Percentiles rank a stretch among this genome's conserved stretches.
Conservation (phyloP, 2,888 invertebrate genomes). For the Choristoneura rosaceana region DNA sequence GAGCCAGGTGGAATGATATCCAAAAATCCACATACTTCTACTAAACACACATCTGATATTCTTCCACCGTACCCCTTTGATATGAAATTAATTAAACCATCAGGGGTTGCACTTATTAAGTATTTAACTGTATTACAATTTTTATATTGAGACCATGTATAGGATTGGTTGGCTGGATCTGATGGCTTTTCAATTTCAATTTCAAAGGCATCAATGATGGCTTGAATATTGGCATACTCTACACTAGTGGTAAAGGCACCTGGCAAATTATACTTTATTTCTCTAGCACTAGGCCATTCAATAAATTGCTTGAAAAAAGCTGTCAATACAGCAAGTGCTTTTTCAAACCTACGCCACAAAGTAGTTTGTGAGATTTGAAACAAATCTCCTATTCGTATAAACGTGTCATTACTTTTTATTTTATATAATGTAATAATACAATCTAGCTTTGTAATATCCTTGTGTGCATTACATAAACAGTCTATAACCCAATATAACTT, state of each 20-base stretch:
- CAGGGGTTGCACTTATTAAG: no score
- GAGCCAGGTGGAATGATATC: no score
- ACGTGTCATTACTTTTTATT: slow-evolving; percentile 21
- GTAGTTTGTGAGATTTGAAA: slow-evolving; percentile 20
- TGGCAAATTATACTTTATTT: slow-evolving; percentile 21
- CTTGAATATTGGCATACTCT: no score
- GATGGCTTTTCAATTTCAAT: no score
- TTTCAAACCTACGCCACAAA: slow-evolving; percentile 15
- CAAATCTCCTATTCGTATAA: slow-evolving; percentile 9
- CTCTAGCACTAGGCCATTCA: slow-evolving; percentile 8
- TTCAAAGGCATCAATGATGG: no score
- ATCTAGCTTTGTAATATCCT: not conserved
- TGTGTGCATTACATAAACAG: slow-evolving; percentile 1
- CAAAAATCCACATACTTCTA: no score
- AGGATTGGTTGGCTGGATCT: no score
- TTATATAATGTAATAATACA: slow-evolving; percentile 13
- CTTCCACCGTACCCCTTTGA: no score
- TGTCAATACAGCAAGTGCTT: not conserved
- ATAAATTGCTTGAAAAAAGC: slow-evolving; percentile 16
- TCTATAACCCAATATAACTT: slow-evolving; percentile 6
- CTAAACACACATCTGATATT: no score
- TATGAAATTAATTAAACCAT: no score
- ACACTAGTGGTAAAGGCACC: slow-evolving; percentile 5
- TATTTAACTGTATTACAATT: no score
- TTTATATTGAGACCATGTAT: no score